A percentile compares a stretch with the other conserved stretches of the same genome.
Evolutionary conservation across 2,113 vertebrate species (phyloP).

Genomic region (Phaethon lepturus): DNA sequence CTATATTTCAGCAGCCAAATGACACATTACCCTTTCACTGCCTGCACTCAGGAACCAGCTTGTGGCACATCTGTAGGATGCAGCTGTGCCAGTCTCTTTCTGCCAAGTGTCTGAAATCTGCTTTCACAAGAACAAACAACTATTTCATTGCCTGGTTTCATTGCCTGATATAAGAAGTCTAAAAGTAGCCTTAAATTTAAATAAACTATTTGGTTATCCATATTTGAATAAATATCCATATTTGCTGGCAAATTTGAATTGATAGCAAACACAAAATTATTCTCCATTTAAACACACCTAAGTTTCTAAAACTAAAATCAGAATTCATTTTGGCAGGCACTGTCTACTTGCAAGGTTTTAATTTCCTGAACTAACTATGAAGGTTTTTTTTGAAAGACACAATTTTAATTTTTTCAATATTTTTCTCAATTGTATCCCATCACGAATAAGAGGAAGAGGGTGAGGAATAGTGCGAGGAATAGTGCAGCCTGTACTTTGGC

Average conservation of each 20-base stretch:
- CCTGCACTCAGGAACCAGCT: not conserved
- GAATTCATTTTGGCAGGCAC: not conserved
- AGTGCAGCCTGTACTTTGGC: not conserved
- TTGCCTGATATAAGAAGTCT: not conserved
- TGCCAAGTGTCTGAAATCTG: not conserved
- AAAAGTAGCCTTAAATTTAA: not conserved
- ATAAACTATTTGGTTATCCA: not conserved
- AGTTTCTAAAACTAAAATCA: not conserved
- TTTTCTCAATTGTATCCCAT: not conserved
- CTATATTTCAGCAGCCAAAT: not conserved
- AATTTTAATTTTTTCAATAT: not conserved
- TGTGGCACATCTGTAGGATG: constrained; percentile 7
- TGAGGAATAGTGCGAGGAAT: not conserved
- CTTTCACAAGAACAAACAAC: not conserved
- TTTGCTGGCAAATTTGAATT: no score
- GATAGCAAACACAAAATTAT: not conserved
- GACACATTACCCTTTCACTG: not conserved
- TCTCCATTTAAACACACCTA: not conserved
- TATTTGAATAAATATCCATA: not conserved
- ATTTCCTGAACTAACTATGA: not conserved
- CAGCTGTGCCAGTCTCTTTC: constrained; percentile 15
- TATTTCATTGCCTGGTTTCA: not conserved
- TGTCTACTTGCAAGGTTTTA: not conserved
- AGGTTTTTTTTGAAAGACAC: not conserved
- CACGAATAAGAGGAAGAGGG: not conserved